A percentile compares a stretch with the other conserved stretches of the same genome.
phyloP scores from a whole-genome alignment of 2,888 invertebrate genomes.

The Tipula helvola region DNA sequence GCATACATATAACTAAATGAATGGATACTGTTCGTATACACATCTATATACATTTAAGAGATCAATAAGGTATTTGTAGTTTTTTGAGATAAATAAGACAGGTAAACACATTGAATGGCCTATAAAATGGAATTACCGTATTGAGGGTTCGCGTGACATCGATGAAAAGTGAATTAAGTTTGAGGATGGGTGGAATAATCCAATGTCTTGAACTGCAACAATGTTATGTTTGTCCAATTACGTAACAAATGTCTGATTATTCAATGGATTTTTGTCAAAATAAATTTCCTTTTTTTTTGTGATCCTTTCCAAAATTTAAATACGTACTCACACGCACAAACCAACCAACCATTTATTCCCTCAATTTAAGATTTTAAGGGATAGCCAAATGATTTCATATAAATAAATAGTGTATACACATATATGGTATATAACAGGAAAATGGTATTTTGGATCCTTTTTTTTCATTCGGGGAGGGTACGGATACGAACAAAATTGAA shows the following conservation, averaged over 20 bases:
- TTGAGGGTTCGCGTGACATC: not conserved
- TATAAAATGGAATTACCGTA: not conserved
- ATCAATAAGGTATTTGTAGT: not conserved
- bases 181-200: not conserved
- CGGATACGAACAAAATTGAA: not conserved
- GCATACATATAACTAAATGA: no score
- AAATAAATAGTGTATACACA: not conserved
- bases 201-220: not conserved
- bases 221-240: not conserved
- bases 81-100: not conserved
- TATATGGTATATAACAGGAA: not conserved
- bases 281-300: not conserved
- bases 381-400: not conserved
- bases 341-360: not conserved
- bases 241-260: not conserved
- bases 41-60: not conserved
- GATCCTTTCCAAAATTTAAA: not conserved
- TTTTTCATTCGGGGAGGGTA: not conserved
- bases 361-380: not conserved
- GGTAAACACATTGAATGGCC: not conserved
- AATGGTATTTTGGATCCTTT: not conserved
- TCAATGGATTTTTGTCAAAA: not conserved
- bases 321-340: not conserved
- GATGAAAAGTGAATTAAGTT: not conserved
- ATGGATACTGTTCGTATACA: not conserved